Percentiles rank a stretch among this genome's conserved stretches.
phyloP scores from a whole-genome alignment of 2,888 invertebrate genomes.

The Dioctria rufipes region DNA sequence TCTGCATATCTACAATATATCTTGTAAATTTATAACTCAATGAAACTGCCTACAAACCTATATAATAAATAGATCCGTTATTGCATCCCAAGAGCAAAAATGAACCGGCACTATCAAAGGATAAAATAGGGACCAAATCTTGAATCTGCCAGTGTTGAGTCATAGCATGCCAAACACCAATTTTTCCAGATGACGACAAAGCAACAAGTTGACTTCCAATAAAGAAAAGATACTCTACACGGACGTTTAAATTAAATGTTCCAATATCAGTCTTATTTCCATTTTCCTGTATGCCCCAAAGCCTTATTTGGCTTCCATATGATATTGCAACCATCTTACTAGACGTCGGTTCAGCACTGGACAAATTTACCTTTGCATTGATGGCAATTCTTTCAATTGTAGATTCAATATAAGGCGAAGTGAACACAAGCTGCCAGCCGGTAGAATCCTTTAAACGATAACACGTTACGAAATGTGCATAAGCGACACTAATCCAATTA shows the following conservation, averaged over 20 bases:
- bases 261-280: conserved; percentile 84
- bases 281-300: conserved; percentile 87
- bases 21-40: neutral
- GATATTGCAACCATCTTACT: conserved; percentile 89
- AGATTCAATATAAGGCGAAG: conserved; percentile 91
- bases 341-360: conserved; percentile 74
- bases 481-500: conserved; percentile 97
- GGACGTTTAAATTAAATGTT: conserved; percentile 91
- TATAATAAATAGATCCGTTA: conserved; percentile 97
- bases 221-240: conserved; percentile 96
- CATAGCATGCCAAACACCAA: conserved; percentile 99
- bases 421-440: conserved; percentile 97
- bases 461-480: conserved; percentile 95
- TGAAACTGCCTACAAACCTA: conserved; percentile 76
- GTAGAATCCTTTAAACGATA: conserved; percentile 95
- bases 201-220: conserved; percentile 99
- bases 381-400: conserved; percentile 95
- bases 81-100: conserved; percentile 95
- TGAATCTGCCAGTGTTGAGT: conserved; percentile 99
- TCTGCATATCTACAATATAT: conserved; percentile 91
- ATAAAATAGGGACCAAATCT: conserved; percentile 94
- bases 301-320: conserved; percentile 81
- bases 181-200: conserved; percentile 90
- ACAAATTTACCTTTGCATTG: conserved; percentile 77
- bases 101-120: conserved; percentile 97